Percentiles rank a stretch among this genome's conserved stretches.
These are phyloP conservation scores for Atherinosoma microstoma DNA, from an alignment of 2,797 vertebrate genomes.

Conservation along the genomic window DNA sequence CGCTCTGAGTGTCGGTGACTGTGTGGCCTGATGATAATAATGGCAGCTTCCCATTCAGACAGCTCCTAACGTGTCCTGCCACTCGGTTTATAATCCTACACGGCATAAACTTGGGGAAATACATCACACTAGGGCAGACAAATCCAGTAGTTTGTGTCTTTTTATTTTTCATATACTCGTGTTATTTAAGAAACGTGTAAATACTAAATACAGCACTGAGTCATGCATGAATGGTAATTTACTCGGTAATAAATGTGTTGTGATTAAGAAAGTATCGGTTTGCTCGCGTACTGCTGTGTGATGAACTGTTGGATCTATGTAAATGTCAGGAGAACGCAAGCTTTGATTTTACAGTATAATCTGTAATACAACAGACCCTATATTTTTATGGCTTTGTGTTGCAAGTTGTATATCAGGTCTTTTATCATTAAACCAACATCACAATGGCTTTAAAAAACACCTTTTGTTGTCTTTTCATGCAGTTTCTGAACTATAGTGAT, in stretches of 20 bases:
- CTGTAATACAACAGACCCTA: slow-evolving; percentile 60
- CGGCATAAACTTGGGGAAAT: neutral
- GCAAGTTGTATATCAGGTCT: slow-evolving; percentile 75
- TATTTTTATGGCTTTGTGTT: slow-evolving; percentile 78
- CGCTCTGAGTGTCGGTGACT: slow-evolving; percentile 29
- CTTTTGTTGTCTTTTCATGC: slow-evolving; percentile 67
- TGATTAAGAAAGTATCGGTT: slow-evolving; percentile 67
- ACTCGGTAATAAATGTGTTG: slow-evolving; percentile 65
- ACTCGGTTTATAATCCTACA: neutral
- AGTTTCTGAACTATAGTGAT: slow-evolving; percentile 54
- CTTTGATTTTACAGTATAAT: slow-evolving; percentile 58
- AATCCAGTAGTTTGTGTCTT: slow-evolving; percentile 3
- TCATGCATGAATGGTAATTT: slow-evolving; percentile 71
- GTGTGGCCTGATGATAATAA: slow-evolving; percentile 55
- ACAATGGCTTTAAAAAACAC: slow-evolving; percentile 55
- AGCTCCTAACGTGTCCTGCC: neutral
- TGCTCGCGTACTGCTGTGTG: slow-evolving; percentile 66
- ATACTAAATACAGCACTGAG: slow-evolving; percentile 52
- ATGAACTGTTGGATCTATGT: slow-evolving; percentile 61
- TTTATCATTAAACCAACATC: slow-evolving; percentile 68
- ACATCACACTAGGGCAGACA: slow-evolving; percentile 10
- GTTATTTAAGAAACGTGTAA: slow-evolving; percentile 61
- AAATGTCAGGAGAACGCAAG: slow-evolving; percentile 58
- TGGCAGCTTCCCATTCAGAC: slow-evolving; percentile 47
- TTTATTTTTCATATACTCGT: slow-evolving; percentile 7